These are phyloP conservation scores for Bedellia somnulentella DNA, from an alignment of 2,888 invertebrate species.

Conservation along the genomic window DNA sequence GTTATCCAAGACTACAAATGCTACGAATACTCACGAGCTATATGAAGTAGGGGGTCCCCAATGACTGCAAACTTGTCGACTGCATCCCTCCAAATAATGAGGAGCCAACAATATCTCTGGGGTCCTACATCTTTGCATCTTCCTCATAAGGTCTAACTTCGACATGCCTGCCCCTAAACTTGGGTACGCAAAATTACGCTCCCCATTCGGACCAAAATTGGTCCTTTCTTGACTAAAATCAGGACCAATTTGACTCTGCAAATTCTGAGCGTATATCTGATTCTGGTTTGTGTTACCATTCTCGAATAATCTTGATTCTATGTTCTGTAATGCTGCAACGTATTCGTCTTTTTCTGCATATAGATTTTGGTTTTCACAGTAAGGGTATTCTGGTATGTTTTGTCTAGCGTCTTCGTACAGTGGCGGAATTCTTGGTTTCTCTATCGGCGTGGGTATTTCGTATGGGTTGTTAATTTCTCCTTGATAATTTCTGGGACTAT, in stretches of 20 bases:
- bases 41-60: conserved; percentile 31
- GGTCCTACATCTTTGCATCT: conserved; percentile 64
- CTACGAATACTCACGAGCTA: no score
- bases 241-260: no score
- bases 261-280: no score
- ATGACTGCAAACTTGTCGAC: conserved; percentile 43
- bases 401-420: conserved; percentile 33
- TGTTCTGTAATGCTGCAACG: conserved; percentile 25
- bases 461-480: conserved; percentile 27
- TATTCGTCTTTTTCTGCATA: conserved; percentile 26
- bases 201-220: conserved; percentile 31
- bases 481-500: conserved; percentile 36
- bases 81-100: conserved; percentile 63
- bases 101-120: conserved; percentile 81
- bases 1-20: no score
- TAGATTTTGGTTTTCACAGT: conserved; percentile 23
- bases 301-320: no score
- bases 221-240: no score
- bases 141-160: conserved; percentile 38
- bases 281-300: no score
- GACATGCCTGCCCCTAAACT: no score
- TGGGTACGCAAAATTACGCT: conserved; percentile 44
- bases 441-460: conserved; percentile 18
- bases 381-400: conserved; percentile 25
- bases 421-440: conserved; percentile 19